Conservation (phyloP, 2,888 invertebrate species). For the Rhynchonema sp. region DNA sequence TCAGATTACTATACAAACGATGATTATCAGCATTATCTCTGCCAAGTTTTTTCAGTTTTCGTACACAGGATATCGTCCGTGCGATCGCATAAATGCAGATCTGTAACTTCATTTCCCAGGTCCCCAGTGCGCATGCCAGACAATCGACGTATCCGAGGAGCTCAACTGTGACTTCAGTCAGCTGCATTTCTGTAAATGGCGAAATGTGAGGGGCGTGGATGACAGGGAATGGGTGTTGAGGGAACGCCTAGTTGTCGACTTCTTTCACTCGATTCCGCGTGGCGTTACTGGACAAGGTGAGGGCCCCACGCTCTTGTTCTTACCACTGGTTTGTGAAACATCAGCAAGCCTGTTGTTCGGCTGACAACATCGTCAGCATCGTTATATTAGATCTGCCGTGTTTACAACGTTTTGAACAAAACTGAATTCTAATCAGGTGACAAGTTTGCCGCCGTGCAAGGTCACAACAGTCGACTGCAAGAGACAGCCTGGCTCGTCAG, state of each 20-base stretch:
- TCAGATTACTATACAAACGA: no score
- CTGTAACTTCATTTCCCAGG: no score
- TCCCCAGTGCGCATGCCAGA: no score
- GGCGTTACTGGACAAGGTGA: background rate
- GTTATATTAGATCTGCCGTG: background rate
- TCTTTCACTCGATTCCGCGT: background rate
- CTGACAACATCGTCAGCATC: no score
- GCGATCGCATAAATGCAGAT: no score
- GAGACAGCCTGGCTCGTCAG: background rate
- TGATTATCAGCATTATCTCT: no score
- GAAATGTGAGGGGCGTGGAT: background rate
- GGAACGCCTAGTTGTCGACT: background rate
- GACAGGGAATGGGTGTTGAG: background rate
- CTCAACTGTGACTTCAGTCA: background rate
- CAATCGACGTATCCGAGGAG: background rate
- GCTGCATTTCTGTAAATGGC: background rate
- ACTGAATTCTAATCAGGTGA: background rate
- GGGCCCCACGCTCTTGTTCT: no score
- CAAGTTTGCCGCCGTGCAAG: background rate
- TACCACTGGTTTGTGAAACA: no score
- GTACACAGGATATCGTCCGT: no score
- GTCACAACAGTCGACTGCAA: background rate
- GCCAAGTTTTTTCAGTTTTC: no score
- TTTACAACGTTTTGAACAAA: background rate
- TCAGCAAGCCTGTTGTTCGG: no score